These are phyloP conservation scores for Athene cunicularia DNA, from an alignment of 2,113 vertebrate genomes.

Conservation along the genomic window DNA sequence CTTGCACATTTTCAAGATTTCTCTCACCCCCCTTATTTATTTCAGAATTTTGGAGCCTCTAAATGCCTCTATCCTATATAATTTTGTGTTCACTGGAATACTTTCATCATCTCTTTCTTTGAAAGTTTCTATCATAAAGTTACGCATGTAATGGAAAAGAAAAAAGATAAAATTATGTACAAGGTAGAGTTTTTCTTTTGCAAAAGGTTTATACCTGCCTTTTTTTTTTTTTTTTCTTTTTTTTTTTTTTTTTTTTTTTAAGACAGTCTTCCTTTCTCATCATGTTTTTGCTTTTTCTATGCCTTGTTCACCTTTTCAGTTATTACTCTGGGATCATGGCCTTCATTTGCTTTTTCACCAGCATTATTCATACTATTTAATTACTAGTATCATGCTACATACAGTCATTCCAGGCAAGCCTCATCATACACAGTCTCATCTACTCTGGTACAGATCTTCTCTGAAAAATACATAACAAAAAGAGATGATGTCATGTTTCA, in stretches of 20 bases:
- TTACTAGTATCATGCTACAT: not conserved
- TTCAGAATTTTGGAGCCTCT: not conserved
- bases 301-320: not conserved
- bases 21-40: not conserved
- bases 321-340: not conserved
- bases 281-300: not conserved
- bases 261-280: not conserved
- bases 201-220: not conserved
- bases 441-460: not conserved
- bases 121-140: not conserved
- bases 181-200: not conserved
- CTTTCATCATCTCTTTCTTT: not conserved
- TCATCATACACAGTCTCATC: not conserved
- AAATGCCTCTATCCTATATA: not conserved
- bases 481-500: not conserved
- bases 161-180: not conserved
- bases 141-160: not conserved
- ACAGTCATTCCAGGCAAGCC: not conserved
- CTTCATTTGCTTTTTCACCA: not conserved
- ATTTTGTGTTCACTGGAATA: not conserved
- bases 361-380: not conserved
- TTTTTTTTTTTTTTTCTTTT: not conserved
- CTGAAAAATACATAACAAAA: not conserved
- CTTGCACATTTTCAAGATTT: not conserved
- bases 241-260: not conserved